Evolutionary conservation across 2,113 vertebrate genomes (phyloP).

Genomic region (Coryphaenoides rupestris): DNA sequence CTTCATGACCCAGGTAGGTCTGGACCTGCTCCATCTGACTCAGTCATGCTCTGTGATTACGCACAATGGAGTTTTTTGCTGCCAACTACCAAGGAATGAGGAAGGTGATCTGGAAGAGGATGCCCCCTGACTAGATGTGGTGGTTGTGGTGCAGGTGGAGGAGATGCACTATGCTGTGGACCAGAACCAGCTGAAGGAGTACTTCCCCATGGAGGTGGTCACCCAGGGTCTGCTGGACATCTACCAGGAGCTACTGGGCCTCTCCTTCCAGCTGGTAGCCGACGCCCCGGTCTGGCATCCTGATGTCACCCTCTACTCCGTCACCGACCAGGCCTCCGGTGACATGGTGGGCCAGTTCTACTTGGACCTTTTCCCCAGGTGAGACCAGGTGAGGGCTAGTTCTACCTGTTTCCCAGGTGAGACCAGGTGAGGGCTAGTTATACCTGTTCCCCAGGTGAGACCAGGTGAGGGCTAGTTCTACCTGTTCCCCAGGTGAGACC

Average conservation of each 20-base stretch:
- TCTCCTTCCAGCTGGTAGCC: slow-evolving; percentile 82
- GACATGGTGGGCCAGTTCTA: slow-evolving; percentile 89
- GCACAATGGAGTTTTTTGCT: too few species aligned
- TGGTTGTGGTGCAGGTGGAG: slow-evolving; percentile 75
- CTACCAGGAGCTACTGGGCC: slow-evolving; percentile 93
- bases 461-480: too few species aligned
- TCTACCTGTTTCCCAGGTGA: too few species aligned
- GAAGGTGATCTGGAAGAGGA: too few species aligned
- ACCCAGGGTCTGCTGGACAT: slow-evolving; percentile 88
- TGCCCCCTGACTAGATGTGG: too few species aligned
- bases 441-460: too few species aligned
- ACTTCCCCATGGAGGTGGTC: slow-evolving; percentile 95
- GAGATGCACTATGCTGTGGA: slow-evolving; percentile 91
- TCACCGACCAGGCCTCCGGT: slow-evolving; percentile 74
- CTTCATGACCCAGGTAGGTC: slow-evolving; percentile 93
- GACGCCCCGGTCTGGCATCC: slow-evolving; percentile 84
- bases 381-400: slow-evolving; percentile 25
- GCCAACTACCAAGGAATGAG: too few species aligned
- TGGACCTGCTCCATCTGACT: too few species aligned
- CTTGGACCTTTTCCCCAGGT: slow-evolving; percentile 93
- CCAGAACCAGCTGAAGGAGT: slow-evolving; percentile 94
- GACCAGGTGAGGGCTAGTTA: too few species aligned
- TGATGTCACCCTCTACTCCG: slow-evolving; percentile 85
- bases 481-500: too few species aligned
- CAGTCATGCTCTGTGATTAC: too few species aligned